A percentile compares a stretch with the other conserved stretches of the same genome.
Conservation (phyloP, 2,888 invertebrate genomes). For the Labia minor region DNA sequence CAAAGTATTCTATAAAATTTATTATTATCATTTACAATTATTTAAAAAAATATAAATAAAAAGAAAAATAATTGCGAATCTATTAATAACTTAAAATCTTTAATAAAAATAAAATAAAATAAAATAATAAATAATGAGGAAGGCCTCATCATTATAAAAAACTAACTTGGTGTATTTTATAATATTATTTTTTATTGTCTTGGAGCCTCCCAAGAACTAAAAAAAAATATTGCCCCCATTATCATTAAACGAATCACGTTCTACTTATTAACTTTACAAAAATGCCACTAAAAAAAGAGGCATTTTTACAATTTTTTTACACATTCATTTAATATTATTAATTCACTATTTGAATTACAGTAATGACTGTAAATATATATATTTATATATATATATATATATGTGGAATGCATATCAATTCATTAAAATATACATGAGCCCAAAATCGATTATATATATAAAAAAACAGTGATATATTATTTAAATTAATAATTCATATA, state of each 20-base stretch:
- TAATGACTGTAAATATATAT: neutral
- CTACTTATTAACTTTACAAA: neutral
- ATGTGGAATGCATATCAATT: neutral
- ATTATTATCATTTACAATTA: too few species aligned
- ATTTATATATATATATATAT: neutral
- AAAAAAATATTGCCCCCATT: neutral
- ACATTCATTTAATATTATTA: constrained; percentile 4
- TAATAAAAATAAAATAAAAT: too few species aligned
- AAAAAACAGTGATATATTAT: neutral
- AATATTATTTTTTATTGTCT: neutral
- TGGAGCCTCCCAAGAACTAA: neutral
- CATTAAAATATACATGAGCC: constrained; percentile 1
- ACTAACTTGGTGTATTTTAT: neutral
- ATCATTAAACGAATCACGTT: neutral
- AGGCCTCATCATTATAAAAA: neutral
- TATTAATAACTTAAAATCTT: too few species aligned
- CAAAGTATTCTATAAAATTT: too few species aligned
- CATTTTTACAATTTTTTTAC: neutral
- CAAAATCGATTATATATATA: neutral
- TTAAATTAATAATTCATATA: neutral
- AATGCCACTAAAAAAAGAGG: neutral
- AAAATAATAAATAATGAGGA: neutral
- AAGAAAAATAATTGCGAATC: too few species aligned
- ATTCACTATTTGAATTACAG: neutral
- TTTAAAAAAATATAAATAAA: too few species aligned